A percentile compares a stretch with the other conserved stretches of the same genome.
These are phyloP conservation scores for Urocynchramus pylzowi DNA, from an alignment of 2,113 vertebrate species.

Conservation along the genomic window DNA sequence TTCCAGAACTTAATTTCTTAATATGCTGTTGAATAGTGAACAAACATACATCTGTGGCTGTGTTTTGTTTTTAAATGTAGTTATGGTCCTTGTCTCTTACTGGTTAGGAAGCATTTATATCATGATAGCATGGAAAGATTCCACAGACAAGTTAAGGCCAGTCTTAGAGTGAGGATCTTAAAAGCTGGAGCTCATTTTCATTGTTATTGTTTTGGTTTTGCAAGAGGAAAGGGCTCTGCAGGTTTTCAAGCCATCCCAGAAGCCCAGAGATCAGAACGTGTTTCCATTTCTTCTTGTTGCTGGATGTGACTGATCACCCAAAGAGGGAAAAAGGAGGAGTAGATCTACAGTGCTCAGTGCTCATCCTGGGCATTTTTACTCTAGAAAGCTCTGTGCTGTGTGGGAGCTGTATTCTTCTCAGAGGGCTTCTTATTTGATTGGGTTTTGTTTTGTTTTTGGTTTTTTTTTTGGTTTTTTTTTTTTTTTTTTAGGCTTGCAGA, in stretches of 20 bases:
- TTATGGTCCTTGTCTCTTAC: background rate
- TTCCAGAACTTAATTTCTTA: background rate
- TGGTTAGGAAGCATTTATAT: background rate
- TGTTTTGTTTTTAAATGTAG: background rate
- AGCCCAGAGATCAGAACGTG: background rate
- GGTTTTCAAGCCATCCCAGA: background rate
- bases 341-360: background rate
- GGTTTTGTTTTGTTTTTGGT: background rate
- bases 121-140: background rate
- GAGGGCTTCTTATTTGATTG: conserved; percentile 36
- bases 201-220: background rate
- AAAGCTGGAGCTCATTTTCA: background rate
- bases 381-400: conserved; percentile 5
- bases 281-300: conserved; percentile 1
- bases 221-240: background rate
- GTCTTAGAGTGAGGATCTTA: background rate
- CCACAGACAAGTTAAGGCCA: background rate
- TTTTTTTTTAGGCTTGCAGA: background rate
- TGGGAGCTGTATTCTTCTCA: conserved; percentile 29
- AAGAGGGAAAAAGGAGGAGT: background rate
- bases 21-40: background rate
- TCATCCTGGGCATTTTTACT: background rate
- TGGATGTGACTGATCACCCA: conserved; percentile 8
- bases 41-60: background rate
- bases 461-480: fast-evolving